Evolutionary conservation across 2,888 invertebrate species (phyloP).

Genomic region (Caenorhabditis japonica): DNA sequence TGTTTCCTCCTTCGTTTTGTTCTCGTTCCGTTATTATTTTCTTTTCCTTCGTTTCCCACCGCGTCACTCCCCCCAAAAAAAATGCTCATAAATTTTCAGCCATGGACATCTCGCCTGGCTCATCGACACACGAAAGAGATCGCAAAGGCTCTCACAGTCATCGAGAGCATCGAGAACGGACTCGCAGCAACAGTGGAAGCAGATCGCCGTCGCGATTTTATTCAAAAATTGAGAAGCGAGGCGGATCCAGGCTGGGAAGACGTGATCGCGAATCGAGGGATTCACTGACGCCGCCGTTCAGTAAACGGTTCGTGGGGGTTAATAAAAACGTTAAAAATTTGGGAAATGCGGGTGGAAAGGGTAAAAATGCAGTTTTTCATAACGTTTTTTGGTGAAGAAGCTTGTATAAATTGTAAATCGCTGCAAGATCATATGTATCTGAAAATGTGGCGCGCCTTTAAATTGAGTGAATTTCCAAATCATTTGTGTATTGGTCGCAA

Average conservation of each 20-base stretch:
- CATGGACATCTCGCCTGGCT: conserved; percentile 48
- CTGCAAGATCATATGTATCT: too few relatives aligned
- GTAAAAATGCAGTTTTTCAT: too few relatives aligned
- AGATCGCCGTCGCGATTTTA: conserved; percentile 28
- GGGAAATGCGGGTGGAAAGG: too few relatives aligned
- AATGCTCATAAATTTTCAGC: conserved; percentile 11
- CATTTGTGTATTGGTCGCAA: too few relatives aligned
- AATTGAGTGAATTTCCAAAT: too few relatives aligned
- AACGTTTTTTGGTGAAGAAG: too few relatives aligned
- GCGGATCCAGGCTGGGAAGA: conserved; percentile 37
- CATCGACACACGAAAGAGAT: conserved; percentile 30
- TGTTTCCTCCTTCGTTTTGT: neutral
- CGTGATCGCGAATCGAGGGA: conserved; percentile 42
- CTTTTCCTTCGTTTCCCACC: neutral
- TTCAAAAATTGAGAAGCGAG: conserved; percentile 23
- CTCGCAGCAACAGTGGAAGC: conserved; percentile 30
- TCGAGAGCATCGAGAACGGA: conserved; percentile 38
- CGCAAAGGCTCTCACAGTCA: conserved; percentile 18
- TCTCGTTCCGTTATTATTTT: too few relatives aligned
- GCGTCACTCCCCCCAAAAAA: neutral
- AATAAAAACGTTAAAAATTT: too few relatives aligned
- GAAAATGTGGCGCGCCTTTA: too few relatives aligned
- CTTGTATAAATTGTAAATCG: too few relatives aligned
- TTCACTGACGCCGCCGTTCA: conserved; percentile 23
- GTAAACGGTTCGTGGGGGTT: neutral